Base-by-base conservation (phyloP, 2,888 invertebrate species). In the Xanthorhoe spadicearia region DNA sequence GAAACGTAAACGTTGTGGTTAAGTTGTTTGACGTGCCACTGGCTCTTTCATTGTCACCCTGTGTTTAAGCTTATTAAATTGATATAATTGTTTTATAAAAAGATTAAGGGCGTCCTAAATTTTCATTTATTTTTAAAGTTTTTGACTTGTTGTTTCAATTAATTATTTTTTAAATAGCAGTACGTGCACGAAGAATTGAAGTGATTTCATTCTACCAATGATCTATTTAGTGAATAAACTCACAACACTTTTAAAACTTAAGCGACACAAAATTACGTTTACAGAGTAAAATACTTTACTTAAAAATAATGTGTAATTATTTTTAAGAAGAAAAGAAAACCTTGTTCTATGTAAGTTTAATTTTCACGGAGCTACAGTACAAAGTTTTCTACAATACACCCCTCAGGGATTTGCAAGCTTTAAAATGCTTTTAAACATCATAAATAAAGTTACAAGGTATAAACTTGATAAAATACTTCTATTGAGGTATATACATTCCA, bases 1-100 rank as follows among this genome's bases (percentile, higher is more conserved):
- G 60, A 50, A 53, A 70, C 68, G 70, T 72, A 55, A 66, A 70
- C 59, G 61, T 32, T 6, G 57, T 59, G 61, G 68, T 70, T 63
- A 63, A 57, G 70, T 65, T 43, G 38, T 10, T 43, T 43, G 13
- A 13, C 13, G 38, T 43, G 38, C 4, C 13, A 13, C 13, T 43
- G 38, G 38, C 10, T 43, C 38, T 13, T 13, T 43, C 38, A 10
- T 13, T 43, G 38, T 43, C 13, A 13, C 38, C 13, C 38, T 43
- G 38, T 2, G 8, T 0, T 13, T 13, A 0, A 43, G 10, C 4
- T 43, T 2, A 43, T 13, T 43, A 43, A 13, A 2, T 13, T 10
- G 3, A 10, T 2, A 43, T 13, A 32, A 32, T 7, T 32, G 32
- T 32, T 6, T 7, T 32, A 32, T 6, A 7, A 7, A 23, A 23